Percentiles rank a stretch among this genome's conserved stretches.
phyloP scores from a whole-genome alignment of 2,113 vertebrate species.

The Eira barbara region DNA sequence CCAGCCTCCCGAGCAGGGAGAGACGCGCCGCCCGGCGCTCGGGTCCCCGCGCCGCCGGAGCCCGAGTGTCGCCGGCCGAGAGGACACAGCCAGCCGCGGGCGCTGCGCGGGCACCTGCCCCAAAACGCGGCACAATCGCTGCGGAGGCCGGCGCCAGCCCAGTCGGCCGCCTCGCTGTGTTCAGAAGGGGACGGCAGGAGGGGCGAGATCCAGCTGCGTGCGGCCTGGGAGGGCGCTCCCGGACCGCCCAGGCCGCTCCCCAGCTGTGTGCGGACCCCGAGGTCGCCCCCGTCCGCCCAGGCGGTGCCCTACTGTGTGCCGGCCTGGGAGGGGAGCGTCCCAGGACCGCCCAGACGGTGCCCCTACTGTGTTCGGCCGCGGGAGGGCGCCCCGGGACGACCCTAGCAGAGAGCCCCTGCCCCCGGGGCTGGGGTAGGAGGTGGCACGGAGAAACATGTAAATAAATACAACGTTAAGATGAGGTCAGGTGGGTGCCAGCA shows the following conservation, averaged over 20 bases:
- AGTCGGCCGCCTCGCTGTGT: background rate
- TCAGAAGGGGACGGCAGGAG: background rate
- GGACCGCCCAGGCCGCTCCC: background rate
- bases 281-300: background rate
- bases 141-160: background rate
- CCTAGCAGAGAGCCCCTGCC: background rate
- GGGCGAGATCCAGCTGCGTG: background rate
- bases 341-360: background rate
- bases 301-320: background rate
- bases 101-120: background rate
- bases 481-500: background rate
- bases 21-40: background rate
- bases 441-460: background rate
- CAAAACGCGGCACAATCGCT: background rate
- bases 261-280: background rate
- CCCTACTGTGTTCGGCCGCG: background rate
- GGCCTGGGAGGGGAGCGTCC: background rate
- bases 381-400: background rate
- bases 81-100: accelerated
- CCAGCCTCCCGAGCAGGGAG: background rate
- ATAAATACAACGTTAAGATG: background rate
- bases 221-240: background rate
- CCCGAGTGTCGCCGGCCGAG: accelerated
- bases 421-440: background rate
- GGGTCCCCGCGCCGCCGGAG: background rate